Evolutionary conservation across 2,888 invertebrate genomes (phyloP), one percentile per base, ranked within the genome.

Genomic region (Yponomeuta plumbellus): DNA sequence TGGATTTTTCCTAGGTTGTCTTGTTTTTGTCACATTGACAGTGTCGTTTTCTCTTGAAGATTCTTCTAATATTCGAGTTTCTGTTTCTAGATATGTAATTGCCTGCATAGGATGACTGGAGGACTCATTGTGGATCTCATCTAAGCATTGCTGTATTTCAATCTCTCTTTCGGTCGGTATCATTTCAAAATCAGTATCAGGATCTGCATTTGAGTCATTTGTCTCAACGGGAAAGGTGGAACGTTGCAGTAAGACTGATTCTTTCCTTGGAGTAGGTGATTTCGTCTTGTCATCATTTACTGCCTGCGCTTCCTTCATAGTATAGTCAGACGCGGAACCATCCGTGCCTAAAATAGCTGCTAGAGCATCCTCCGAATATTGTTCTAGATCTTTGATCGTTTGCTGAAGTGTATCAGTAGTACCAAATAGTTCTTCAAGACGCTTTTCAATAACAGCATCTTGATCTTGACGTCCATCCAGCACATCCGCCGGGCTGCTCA

Each of bases 371-470:
- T 8, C 61, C 26, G 22, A 61, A 61, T 23, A 61, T 23, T 23
- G 22, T 61, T 61, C 61, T 61, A 23, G 23, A 40, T 39, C 44
- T 44, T 44, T 40, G 65, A 66, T 63, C 63, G 65, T 68, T 70
- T 69, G 67, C 58, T 69, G 52, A 61, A 69, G 34, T 56, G 40
- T 69, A 67, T 69, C 67, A 66, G 68, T 57, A 65, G 65, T 65
- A 66, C 71, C 69, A 67, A 69, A 70, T 11, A 71, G 61, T 61
- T 70, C 69, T 68, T 71, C 70, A 56, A 71, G 71, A 67, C 69
- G 69, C 61, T 66, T 70, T 70, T 71, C 70, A 67, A 71, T 64
- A 67, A 71, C 59, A 67, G 40, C 62, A 67, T 70, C 68, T 69
- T 70, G 61, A 63, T 63, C 63, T 63, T 34, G 65, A 66, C 65